A percentile compares a stretch with the other conserved stretches of the same genome.
Conservation (phyloP, 2,888 invertebrate genomes). For the Gerosis bhagava region DNA sequence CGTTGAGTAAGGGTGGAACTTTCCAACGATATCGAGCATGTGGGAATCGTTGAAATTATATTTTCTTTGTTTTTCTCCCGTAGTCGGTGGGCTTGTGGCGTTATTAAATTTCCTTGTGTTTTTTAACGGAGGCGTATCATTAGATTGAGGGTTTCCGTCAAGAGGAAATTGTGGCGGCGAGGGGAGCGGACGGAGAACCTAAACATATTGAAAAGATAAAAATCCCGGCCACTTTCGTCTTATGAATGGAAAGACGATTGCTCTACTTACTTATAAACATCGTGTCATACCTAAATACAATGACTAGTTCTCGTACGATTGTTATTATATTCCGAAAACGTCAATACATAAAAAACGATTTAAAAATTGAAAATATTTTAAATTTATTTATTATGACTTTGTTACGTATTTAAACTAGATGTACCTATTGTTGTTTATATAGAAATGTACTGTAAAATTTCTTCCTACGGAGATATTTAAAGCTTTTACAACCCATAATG, state of each 20-base stretch:
- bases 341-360: no score
- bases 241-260: conserved; percentile 39
- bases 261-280: no score
- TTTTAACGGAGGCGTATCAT: conserved; percentile 83
- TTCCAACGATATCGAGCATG: conserved; percentile 77
- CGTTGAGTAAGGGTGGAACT: conserved; percentile 57
- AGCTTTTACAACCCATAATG: no score
- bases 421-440: no score
- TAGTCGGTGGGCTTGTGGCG: conserved; percentile 66
- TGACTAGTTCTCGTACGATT: no score
- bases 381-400: no score
- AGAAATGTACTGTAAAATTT: no score
- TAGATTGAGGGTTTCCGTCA: conserved; percentile 82
- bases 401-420: no score
- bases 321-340: no score
- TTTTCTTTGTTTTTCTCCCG: conserved; percentile 77
- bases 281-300: no score
- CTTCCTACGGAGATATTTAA: no score
- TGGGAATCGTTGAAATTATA: conserved; percentile 81
- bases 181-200: conserved; percentile 74
- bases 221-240: conserved; percentile 72
- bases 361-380: no score
- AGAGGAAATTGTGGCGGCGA: conserved; percentile 79
- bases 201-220: conserved; percentile 82
- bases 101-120: conserved; percentile 83